phyloP scores from a whole-genome alignment of 1,140 invertebrate genomes.

The Dendrolimus punctatus region DNA sequence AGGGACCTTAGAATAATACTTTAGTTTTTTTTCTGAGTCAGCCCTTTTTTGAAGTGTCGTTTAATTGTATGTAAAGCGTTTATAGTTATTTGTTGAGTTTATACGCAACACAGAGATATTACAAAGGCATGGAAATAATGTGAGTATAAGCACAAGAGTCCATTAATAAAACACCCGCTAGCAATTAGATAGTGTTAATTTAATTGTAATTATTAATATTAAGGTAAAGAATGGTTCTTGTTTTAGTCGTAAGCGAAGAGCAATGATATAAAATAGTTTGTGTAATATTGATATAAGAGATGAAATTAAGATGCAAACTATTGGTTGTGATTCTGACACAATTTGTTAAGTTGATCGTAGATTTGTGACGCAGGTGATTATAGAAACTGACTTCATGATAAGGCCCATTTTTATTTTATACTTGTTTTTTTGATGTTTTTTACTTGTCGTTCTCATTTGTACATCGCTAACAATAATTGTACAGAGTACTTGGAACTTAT shows the following conservation, averaged over 20 bases:
- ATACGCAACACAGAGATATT: conserved; percentile 28
- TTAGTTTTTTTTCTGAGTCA: too few species aligned
- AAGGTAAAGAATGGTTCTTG: conserved; percentile 70
- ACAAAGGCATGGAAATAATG: conserved; percentile 39
- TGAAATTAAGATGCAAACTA: conserved; percentile 71
- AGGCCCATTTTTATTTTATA: conserved; percentile 53
- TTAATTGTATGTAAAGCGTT: background rate
- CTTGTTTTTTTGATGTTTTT: conserved; percentile 56
- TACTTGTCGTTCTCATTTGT: conserved; percentile 67
- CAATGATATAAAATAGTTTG: conserved; percentile 71
- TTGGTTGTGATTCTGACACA: conserved; percentile 72
- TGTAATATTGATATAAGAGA: conserved; percentile 65
- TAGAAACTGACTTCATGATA: conserved; percentile 57
- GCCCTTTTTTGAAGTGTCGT: too few species aligned
- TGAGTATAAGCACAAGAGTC: conserved; percentile 55
- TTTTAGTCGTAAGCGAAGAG: conserved; percentile 69
- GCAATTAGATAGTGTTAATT: conserved; percentile 69
- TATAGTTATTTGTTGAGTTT: conserved; percentile 15
- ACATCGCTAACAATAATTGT: conserved; percentile 71
- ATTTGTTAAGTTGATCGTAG: conserved; percentile 70
- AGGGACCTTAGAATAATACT: too few species aligned
- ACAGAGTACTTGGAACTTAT: conserved; percentile 71
- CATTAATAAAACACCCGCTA: conserved; percentile 62
- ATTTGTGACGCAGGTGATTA: conserved; percentile 51
- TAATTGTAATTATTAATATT: conserved; percentile 66